These are phyloP conservation scores for Smithornis capensis DNA, from an alignment of 2,113 vertebrate genomes.

Conservation along the genomic window DNA sequence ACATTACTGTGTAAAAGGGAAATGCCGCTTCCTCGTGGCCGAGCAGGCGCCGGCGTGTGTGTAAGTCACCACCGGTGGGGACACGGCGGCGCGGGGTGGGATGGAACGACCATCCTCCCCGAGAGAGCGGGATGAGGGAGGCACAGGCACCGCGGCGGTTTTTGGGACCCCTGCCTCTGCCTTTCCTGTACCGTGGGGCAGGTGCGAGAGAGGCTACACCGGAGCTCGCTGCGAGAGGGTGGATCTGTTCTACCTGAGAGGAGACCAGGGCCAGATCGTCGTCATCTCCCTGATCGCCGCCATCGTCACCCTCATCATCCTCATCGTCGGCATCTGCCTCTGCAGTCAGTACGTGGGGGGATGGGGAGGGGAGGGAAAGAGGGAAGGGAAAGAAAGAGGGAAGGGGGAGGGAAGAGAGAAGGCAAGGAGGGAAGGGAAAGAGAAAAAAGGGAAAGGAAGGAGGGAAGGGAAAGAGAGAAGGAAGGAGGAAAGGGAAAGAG, in stretches of 20 bases:
- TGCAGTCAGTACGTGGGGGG: conserved; percentile 16
- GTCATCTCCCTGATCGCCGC: conserved; percentile 40
- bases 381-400: no score
- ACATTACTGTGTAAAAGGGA: conserved; percentile 52
- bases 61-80: neutral
- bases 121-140: neutral
- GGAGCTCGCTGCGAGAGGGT: conserved; percentile 49
- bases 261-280: conserved; percentile 28
- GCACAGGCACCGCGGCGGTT: rapidly evolving
- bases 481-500: no score
- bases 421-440: neutral
- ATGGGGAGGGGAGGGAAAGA: rapidly evolving
- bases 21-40: conserved; percentile 48
- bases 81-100: rapidly evolving
- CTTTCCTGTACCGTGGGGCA: neutral
- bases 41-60: conserved; percentile 13
- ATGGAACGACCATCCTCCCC: rapidly evolving
- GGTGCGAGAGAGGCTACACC: conserved; percentile 49
- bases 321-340: conserved; percentile 8
- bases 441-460: neutral
- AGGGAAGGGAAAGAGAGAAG: neutral
- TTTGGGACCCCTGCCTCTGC: neutral
- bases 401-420: neutral
- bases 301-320: conserved; percentile 22
- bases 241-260: conserved; percentile 61